Percentiles rank a stretch among this genome's conserved stretches.
These are phyloP conservation scores for Homarus americanus DNA, from an alignment of 1,140 invertebrate species.

Conservation along the genomic window DNA sequence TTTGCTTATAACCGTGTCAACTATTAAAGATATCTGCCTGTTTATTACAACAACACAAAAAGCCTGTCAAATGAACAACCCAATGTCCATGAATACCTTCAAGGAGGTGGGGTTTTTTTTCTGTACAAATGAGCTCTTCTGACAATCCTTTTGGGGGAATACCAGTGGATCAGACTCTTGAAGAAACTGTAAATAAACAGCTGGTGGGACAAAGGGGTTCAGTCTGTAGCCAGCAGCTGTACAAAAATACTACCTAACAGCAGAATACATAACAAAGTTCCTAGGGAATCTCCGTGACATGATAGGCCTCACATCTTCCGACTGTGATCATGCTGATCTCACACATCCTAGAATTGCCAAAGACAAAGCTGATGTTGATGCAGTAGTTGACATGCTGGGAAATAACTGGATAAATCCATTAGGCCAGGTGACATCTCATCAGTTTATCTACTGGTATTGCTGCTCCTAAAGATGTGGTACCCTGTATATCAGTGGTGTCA, in stretches of 20 bases:
- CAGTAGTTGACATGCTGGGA: too few relatives aligned
- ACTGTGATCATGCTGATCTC: too few relatives aligned
- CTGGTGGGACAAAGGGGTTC: constrained; percentile 49
- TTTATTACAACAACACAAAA: constrained; percentile 45
- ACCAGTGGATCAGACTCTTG: constrained; percentile 61
- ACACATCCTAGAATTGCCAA: too few relatives aligned
- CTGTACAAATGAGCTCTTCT: constrained; percentile 39
- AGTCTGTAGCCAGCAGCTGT: constrained; percentile 10
- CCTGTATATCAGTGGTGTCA: too few relatives aligned
- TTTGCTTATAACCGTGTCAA: constrained; percentile 34
- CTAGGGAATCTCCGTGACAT: background rate
- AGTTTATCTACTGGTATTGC: too few relatives aligned
- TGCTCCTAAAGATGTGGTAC: too few relatives aligned
- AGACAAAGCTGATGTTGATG: too few relatives aligned
- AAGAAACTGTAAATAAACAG: constrained; percentile 67
- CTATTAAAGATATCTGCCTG: constrained; percentile 42
- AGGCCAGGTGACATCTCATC: too few relatives aligned
- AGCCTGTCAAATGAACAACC: constrained; percentile 8
- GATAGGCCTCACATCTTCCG: too few relatives aligned
- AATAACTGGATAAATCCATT: too few relatives aligned
- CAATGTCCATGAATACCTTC: background rate
- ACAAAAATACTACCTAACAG: constrained; percentile 21
- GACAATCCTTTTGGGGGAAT: constrained; percentile 34
- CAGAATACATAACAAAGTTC: background rate
- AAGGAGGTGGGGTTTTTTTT: constrained; percentile 53